Evolutionary conservation across 2,888 invertebrate genomes (phyloP), one percentile per base, ranked within the genome.

Genomic region (Oscheius myriophilus): DNA sequence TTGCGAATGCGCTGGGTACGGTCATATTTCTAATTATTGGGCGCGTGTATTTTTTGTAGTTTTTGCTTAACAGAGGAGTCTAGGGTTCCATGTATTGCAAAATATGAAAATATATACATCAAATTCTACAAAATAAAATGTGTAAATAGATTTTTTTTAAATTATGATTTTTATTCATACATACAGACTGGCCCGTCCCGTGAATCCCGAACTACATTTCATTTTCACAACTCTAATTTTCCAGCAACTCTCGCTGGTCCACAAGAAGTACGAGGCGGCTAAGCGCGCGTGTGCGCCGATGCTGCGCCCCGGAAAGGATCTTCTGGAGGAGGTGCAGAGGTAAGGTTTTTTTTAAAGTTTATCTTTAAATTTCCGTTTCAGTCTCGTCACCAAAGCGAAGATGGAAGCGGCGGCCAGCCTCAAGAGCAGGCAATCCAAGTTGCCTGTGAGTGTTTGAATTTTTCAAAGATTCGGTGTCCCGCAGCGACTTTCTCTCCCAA

Each of bases 191-290:
- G n/a, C n/a, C n/a, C n/a, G n/a, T n/a, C n/a, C n/a, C n/a, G n/a
- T n/a, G n/a, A n/a, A n/a, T n/a, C n/a, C n/a, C n/a, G n/a, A n/a
- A n/a, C n/a, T n/a, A n/a, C 14, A 4, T 4, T 23, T 23, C 12
- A 9, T 18, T 21, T 21, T 21, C 23, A 61, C 33, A 18, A 21
- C 0, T 11, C 25, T 21, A 33, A 42, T 49, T 62, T 62, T n/a
- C 33, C 23, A 49, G 51, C 59, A 67, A 51, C 39, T 61, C 39
- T 52, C 49, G 3, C n/a, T 67, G 6, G 39, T 67, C 16, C 67
- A 67, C 6, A 55, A 67, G 45, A 58, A 58, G 23, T 67, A 67
- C 23, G 67, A 57, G 18, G 26, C 46, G 21, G 26, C 26, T 39
- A 61, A 49, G 21, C 1, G 6, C n/a, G 18, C 2, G 1, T 49